A percentile compares a stretch with the other conserved stretches of the same genome.
These are phyloP conservation scores for Formica selysi DNA, from an alignment of 1,140 invertebrate species.

Conservation along the genomic window DNA sequence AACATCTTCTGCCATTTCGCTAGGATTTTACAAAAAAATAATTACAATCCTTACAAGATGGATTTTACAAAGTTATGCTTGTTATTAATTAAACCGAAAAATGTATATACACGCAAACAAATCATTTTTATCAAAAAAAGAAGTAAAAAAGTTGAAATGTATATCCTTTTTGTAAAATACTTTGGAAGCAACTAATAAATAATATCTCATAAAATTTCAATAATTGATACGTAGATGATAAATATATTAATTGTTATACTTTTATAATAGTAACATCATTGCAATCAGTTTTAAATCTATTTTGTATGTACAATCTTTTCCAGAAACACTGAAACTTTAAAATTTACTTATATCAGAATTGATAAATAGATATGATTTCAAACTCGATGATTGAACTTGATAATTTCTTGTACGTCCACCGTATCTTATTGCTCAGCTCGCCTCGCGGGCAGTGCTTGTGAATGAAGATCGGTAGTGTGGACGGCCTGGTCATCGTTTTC, in stretches of 20 bases:
- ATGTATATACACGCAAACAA: not conserved
- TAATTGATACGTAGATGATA: not conserved
- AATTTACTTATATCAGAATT: not conserved
- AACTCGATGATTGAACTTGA: not conserved
- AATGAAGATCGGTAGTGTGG: slow-evolving; percentile 64
- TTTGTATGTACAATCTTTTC: not conserved
- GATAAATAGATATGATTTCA: not conserved
- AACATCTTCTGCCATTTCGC: not conserved
- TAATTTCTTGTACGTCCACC: not conserved
- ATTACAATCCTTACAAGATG: not conserved
- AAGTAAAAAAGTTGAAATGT: not conserved
- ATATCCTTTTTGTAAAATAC: not conserved
- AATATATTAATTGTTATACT: not conserved
- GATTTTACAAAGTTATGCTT: not conserved
- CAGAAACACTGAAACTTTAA: not conserved
- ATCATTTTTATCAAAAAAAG: not conserved
- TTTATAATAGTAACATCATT: not conserved
- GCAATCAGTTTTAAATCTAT: not conserved
- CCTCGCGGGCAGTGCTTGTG: slow-evolving; percentile 43
- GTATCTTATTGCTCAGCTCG: not conserved
- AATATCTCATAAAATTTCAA: not conserved
- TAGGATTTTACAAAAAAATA: slow-evolving; percentile 16
- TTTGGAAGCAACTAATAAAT: not conserved
- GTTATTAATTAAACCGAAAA: not conserved
- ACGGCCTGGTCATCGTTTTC: slow-evolving; percentile 64